Base-by-base conservation (phyloP, 2,888 invertebrate genomes). In the Epiblema foenella region DNA sequence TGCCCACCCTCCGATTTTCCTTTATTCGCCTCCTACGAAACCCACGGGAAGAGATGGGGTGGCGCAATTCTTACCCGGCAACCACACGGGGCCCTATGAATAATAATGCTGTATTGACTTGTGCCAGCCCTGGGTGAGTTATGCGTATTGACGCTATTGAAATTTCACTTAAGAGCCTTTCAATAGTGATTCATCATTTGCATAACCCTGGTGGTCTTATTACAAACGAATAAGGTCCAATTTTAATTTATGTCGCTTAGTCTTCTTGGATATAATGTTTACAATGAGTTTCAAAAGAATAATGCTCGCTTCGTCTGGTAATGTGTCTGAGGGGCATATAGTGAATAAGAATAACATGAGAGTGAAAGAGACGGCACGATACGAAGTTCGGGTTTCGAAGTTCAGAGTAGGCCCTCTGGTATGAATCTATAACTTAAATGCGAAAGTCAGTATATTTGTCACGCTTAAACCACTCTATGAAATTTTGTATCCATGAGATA, bases 111-210 rank as follows among this genome's bases (percentile, higher is more conserved):
- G n/a, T n/a, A 51, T 51, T 24, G 60, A 60, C 11, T 2, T 9
- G 15, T 24, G 54, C 10, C 64, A 64, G 11, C 64, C 64, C 64
- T 64, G 42, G 17, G 18, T 24, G 39, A 39, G 37, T 49, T 67
- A 51, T 67, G 29, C 72, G 58, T 68, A 79, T 75, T 78, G 79
- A 79, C 76, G 58, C 66, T 72, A 80, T 82, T 83, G 81, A 79
- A 80, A 80, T 82, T 82, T 81, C 77, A 77, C 78, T 80, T 75
- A 75, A 54, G 59, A 78, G 74, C 78, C 65, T 75, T 66, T 72
- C 69, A 68, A 60, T 72, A 77, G 76, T 83, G 83, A 83, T 76
- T 82, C 83, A 83, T 80, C 78, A 78, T 73, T 74, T 69, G 69
- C 46, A 56, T 66, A 37, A 46, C 69, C 64, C 64, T 49, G 75